phyloP scores from a whole-genome alignment of 2,888 invertebrate species.

The Barypeithes pellucidus region DNA sequence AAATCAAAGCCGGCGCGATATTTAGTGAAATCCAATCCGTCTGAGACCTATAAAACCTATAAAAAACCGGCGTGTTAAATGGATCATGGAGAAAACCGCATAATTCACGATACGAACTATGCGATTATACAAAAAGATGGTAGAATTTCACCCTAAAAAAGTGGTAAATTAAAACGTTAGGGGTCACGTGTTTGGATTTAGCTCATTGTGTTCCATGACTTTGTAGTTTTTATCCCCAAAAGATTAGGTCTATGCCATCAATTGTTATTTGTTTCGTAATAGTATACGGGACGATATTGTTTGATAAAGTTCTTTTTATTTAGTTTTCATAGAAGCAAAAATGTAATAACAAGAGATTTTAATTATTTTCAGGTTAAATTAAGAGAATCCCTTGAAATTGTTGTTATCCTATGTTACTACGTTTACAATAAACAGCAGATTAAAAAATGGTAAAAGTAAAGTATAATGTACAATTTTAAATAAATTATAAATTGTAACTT shows the following conservation, averaged over 20 bases:
- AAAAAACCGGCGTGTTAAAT: conserved; percentile 66
- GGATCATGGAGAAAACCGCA: conserved; percentile 69
- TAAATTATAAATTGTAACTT: too few species aligned
- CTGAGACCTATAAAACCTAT: conserved; percentile 63
- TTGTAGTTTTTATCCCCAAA: conserved; percentile 67
- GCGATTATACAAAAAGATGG: conserved; percentile 65
- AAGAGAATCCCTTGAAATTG: too few species aligned
- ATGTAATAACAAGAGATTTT: neutral
- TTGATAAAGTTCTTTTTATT: neutral
- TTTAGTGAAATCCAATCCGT: conserved; percentile 58
- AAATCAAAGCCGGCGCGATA: conserved; percentile 53
- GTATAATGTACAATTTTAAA: too few species aligned
- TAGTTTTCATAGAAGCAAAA: neutral
- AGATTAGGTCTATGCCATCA: conserved; percentile 35
- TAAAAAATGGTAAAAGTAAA: too few species aligned
- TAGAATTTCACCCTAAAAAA: conserved; percentile 64
- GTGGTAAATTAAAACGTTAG: conserved; percentile 67
- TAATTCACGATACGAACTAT: conserved; percentile 63
- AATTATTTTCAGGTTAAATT: too few species aligned
- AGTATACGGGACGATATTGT: neutral
- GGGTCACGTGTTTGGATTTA: conserved; percentile 68
- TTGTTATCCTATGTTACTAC: too few species aligned
- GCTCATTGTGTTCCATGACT: conserved; percentile 70
- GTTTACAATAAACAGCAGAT: too few species aligned
- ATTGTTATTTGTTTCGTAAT: conserved; percentile 29